These are phyloP conservation scores for Cassiopea xamachana DNA, from an alignment of 30 jellyfish, hydroid and myxozoan species.

Conservation along the genomic window DNA sequence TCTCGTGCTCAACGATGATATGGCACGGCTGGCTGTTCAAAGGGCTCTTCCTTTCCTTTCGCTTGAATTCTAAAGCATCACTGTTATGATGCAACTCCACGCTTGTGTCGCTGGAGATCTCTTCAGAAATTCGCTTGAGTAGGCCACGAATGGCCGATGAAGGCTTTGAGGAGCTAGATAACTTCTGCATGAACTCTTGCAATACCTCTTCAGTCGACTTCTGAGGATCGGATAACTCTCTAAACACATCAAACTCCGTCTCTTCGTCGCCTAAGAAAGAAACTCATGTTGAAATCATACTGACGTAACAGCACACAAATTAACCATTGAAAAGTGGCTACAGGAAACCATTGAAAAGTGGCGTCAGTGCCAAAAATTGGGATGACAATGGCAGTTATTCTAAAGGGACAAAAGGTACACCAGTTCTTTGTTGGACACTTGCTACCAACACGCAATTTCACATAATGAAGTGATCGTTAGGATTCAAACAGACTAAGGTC, in stretches of 20 bases:
- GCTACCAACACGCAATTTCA: not conserved
- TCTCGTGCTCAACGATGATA: conserved; percentile 33
- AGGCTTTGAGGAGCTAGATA: conserved; percentile 45
- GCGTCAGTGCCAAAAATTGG: not conserved
- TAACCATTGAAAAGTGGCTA: not conserved
- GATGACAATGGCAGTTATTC: not conserved
- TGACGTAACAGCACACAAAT: not conserved
- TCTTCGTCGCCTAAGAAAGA: conserved; percentile 36
- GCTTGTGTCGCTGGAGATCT: conserved; percentile 43
- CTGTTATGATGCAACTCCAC: conserved; percentile 20
- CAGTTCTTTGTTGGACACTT: not conserved
- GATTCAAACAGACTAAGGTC: not conserved
- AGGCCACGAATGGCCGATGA: conserved; percentile 70
- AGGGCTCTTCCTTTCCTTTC: not conserved
- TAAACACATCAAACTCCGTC: conserved; percentile 54
- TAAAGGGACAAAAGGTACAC: not conserved
- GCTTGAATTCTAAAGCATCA: not conserved
- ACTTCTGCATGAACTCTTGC: conserved; percentile 57
- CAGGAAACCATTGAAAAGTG: not conserved
- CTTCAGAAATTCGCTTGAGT: conserved; percentile 57
- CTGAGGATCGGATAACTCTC: conserved; percentile 53
- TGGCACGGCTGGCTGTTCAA: not conserved
- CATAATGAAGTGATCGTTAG: not conserved
- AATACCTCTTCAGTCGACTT: conserved; percentile 61
- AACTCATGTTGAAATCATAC: not conserved